Evolutionary conservation across 2,888 invertebrate genomes (phyloP).

Genomic region (Tipula vernalis): DNA sequence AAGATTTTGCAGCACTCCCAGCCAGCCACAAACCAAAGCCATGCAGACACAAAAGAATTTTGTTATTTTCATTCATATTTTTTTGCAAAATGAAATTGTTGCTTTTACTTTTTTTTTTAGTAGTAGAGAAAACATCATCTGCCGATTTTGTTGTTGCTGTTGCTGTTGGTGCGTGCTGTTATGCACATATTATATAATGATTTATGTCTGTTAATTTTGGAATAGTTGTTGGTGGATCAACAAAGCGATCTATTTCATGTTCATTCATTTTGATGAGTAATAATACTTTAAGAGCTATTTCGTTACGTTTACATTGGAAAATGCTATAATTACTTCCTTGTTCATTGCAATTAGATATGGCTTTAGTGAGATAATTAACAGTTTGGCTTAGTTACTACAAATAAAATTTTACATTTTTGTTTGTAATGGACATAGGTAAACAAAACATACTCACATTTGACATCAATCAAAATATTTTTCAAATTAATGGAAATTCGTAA

Average conservation of each 20-base stretch:
- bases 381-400: too few species aligned
- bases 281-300: background rate
- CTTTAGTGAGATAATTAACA: too few species aligned
- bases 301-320: background rate
- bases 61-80: background rate
- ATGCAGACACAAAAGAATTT: background rate
- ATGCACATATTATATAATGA: background rate
- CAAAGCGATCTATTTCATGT: background rate
- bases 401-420: too few species aligned
- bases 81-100: background rate
- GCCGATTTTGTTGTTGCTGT: background rate
- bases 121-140: background rate
- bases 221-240: background rate
- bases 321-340: background rate
- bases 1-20: background rate
- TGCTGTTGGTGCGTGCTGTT: background rate
- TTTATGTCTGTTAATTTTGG: background rate
- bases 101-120: too few species aligned
- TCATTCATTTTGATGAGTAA: background rate
- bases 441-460: too few species aligned
- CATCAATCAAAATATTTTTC: too few species aligned
- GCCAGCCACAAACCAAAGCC: background rate
- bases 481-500: too few species aligned
- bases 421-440: too few species aligned
- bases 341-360: background rate